These are phyloP conservation scores for Ormyrus thymus DNA, from an alignment of 2,888 invertebrate species.

Conservation along the genomic window DNA sequence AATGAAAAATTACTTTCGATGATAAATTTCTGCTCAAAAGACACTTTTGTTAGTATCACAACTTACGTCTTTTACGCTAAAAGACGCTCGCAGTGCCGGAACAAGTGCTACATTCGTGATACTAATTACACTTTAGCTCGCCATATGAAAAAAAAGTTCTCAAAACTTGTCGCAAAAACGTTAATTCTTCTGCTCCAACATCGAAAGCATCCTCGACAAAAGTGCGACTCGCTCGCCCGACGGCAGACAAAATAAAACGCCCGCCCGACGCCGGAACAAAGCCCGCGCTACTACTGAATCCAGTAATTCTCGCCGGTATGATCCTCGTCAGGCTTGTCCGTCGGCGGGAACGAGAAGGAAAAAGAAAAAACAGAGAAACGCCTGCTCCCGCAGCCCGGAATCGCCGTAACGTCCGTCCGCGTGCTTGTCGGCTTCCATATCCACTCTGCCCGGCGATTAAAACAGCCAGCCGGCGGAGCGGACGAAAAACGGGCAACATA, in stretches of 20 bases:
- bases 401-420: slow-evolving; percentile 3
- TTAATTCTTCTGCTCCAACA: no score
- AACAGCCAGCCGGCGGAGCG: no score
- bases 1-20: no score
- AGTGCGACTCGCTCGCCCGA: no score
- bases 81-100: no score
- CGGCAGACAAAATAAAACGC: no score
- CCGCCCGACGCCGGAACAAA: slow-evolving; percentile 4
- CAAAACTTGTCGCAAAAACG: not conserved
- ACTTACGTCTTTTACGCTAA: no score
- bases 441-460: no score
- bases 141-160: not conserved
- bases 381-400: not conserved
- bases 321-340: not conserved
- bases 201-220: no score
- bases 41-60: no score
- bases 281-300: slow-evolving; percentile 8
- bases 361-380: not conserved
- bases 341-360: not conserved
- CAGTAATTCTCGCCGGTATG: not conserved
- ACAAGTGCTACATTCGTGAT: no score
- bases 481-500: not conserved
- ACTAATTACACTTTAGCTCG: not conserved
- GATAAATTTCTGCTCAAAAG: no score
- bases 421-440: not conserved